Percentiles rank a stretch among this genome's conserved stretches.
phyloP scores from a whole-genome alignment of 1,140 invertebrate genomes.

The Lamellibrachia luymesi region DNA sequence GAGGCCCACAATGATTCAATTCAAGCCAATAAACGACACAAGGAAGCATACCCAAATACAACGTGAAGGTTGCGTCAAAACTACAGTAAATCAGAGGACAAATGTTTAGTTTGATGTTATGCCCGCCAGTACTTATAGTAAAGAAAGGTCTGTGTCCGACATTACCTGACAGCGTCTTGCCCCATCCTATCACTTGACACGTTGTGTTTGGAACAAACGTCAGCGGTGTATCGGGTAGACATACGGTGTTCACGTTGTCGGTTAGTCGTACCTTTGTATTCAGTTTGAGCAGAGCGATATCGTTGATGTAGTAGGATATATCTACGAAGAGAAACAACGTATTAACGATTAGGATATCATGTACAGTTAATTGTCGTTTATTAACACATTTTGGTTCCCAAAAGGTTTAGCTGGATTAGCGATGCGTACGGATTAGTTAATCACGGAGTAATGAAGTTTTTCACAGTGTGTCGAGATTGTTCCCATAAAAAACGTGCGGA shows the following conservation, averaged over 20 bases:
- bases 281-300: conserved; percentile 19
- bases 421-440: neutral
- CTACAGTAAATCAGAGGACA: too few species aligned
- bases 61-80: too few species aligned
- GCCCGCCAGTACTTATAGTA: too few species aligned
- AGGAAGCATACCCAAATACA: too few species aligned
- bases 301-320: conserved; percentile 15
- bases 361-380: neutral
- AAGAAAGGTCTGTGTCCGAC: neutral
- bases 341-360: neutral
- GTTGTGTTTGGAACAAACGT: conserved; percentile 3
- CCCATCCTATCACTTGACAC: conserved; percentile 16
- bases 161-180: conserved; percentile 11
- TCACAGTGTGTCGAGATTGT: too few species aligned
- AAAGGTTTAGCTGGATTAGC: neutral
- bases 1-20: too few species aligned
- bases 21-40: too few species aligned
- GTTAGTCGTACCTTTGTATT: neutral
- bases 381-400: neutral
- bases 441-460: too few species aligned
- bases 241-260: conserved; percentile 18
- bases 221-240: neutral
- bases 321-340: conserved; percentile 3
- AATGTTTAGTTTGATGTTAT: too few species aligned
- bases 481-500: too few species aligned